phyloP scores from a whole-genome alignment of 2,888 invertebrate genomes.

The Heliconius aoede region DNA sequence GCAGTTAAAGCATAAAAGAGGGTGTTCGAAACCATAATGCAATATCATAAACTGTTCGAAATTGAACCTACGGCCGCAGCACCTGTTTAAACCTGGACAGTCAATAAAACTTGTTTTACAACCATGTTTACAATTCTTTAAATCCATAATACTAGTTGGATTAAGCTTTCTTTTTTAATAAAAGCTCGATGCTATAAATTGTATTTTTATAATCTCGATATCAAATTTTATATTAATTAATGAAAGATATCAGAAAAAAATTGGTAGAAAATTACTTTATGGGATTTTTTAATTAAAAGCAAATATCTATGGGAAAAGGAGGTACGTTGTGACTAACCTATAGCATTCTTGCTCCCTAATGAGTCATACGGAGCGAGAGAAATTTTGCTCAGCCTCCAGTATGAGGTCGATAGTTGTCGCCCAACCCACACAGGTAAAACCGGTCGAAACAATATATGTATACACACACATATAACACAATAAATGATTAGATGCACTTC shows the following conservation, averaged over 20 bases:
- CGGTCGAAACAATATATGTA: conserved; percentile 49
- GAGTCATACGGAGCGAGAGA: conserved; percentile 69
- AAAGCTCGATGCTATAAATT: neutral
- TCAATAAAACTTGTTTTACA: conserved; percentile 69
- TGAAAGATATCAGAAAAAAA: neutral
- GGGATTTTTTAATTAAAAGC: neutral
- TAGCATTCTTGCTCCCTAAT: conserved; percentile 51
- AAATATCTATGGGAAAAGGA: neutral
- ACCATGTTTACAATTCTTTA: conserved; percentile 39
- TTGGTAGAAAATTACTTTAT: neutral
- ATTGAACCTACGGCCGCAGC: conserved; percentile 64
- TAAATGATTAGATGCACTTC: conserved; percentile 43
- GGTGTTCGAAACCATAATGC: conserved; percentile 73
- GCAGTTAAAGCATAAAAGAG: conserved; percentile 76
- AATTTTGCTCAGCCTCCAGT: conserved; percentile 62
- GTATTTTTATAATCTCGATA: neutral
- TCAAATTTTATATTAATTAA: too few species aligned
- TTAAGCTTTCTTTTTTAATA: conserved; percentile 17
- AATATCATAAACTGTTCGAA: conserved; percentile 72
- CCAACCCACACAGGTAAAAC: conserved; percentile 51
- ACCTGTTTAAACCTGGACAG: conserved; percentile 64
- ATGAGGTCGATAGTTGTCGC: conserved; percentile 46
- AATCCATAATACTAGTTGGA: conserved; percentile 9
- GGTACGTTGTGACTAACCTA: conserved; percentile 23
- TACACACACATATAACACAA: conserved; percentile 36